phyloP scores from a whole-genome alignment of 2,797 vertebrate species.

The Acipenser ruthenus region DNA sequence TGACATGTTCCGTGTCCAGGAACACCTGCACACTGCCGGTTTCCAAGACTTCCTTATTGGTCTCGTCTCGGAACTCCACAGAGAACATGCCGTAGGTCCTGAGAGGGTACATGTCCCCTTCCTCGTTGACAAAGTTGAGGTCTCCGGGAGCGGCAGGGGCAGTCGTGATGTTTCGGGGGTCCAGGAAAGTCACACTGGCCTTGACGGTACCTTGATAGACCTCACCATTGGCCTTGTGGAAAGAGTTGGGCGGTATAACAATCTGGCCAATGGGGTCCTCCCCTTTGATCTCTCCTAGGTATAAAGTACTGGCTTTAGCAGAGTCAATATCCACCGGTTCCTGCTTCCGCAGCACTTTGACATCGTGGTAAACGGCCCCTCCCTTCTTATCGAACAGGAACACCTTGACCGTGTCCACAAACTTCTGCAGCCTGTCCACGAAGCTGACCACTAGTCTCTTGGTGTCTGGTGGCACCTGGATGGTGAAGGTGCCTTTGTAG shows the following conservation, averaged over 20 bases:
- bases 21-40: slow-evolving; percentile 71
- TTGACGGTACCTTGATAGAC: slow-evolving; percentile 76
- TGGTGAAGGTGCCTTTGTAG: slow-evolving; percentile 84
- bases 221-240: slow-evolving; percentile 69
- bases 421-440: slow-evolving; percentile 69
- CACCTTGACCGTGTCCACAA: slow-evolving; percentile 78
- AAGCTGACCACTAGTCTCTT: slow-evolving; percentile 83
- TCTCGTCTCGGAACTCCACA: slow-evolving; percentile 78
- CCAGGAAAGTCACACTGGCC: slow-evolving; percentile 89
- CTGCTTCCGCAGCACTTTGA: slow-evolving; percentile 80
- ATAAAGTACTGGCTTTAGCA: slow-evolving; percentile 61
- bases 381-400: slow-evolving; percentile 83
- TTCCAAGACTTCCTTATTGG: slow-evolving; percentile 61
- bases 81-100: slow-evolving; percentile 95
- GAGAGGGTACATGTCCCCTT: slow-evolving; percentile 79
- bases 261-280: slow-evolving; percentile 77
- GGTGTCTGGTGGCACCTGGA: slow-evolving; percentile 69
- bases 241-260: slow-evolving; percentile 72
- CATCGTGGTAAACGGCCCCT: slow-evolving; percentile 78
- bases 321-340: slow-evolving; percentile 66
- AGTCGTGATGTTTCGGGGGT: slow-evolving; percentile 78
- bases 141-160: slow-evolving; percentile 78
- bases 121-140: slow-evolving; percentile 74
- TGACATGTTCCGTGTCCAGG: slow-evolving; percentile 74
- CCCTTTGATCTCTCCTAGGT: slow-evolving; percentile 64